Percentiles rank a stretch among this genome's conserved stretches.
Conservation (phyloP, 2,797 vertebrate species). For the Pseudochromis fuscus region DNA sequence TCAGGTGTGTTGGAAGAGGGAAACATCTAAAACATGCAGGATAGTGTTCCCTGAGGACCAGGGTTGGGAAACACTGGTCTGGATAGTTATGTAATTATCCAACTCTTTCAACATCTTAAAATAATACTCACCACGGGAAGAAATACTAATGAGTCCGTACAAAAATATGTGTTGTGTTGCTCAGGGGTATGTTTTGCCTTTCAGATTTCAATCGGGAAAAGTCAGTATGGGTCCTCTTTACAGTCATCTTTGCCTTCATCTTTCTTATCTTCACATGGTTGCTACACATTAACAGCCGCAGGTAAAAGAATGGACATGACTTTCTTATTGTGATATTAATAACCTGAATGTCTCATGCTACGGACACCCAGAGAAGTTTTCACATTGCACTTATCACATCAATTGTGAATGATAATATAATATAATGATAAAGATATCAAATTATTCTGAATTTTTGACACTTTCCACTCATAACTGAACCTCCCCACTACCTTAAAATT, state of each 20-base stretch:
- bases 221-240: conserved; percentile 89
- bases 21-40: too few relatives aligned
- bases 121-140: background rate
- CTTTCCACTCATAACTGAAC: background rate
- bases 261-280: conserved; percentile 89
- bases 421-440: background rate
- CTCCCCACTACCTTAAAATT: background rate
- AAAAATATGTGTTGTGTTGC: background rate
- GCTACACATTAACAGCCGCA: conserved; percentile 88
- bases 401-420: background rate
- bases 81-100: background rate
- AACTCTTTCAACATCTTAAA: background rate
- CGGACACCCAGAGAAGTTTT: background rate
- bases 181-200: conserved; percentile 49
- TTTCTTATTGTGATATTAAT: too few relatives aligned
- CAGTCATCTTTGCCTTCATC: conserved; percentile 85
- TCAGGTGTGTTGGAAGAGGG: too few relatives aligned
- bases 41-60: too few relatives aligned
- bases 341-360: background rate
- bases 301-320: conserved; percentile 77
- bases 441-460: background rate
- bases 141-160: background rate
- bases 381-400: background rate
- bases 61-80: too few relatives aligned
- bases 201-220: conserved; percentile 87